A percentile compares a stretch with the other conserved stretches of the same genome.
Evolutionary conservation across 2,888 invertebrate species (phyloP).

Genomic region (Antheraea yamamai): DNA sequence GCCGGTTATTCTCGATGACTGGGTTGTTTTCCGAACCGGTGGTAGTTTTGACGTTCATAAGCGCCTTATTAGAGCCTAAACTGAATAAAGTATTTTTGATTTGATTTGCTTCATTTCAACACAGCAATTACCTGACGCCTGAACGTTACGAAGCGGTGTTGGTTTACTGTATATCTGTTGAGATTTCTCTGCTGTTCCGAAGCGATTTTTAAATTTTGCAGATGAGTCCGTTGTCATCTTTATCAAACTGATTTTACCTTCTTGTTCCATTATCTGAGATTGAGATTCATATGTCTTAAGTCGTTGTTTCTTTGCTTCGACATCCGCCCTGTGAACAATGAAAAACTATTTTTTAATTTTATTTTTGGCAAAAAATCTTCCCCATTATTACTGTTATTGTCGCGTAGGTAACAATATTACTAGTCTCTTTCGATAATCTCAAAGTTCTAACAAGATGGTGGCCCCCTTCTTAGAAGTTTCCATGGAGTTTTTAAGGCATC

Average conservation of each 20-base stretch:
- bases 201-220: not conserved
- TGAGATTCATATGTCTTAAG: not conserved
- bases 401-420: too few species aligned
- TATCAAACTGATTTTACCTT: not conserved
- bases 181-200: not conserved
- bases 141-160: not conserved
- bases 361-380: too few species aligned
- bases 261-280: not conserved
- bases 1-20: too few species aligned
- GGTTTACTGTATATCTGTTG: not conserved
- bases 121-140: conserved; percentile 2
- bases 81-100: too few species aligned
- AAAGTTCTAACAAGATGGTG: too few species aligned
- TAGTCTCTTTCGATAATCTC: too few species aligned
- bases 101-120: not conserved
- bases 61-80: too few species aligned
- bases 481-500: too few species aligned
- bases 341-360: not conserved
- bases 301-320: not conserved
- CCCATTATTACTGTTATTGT: too few species aligned
- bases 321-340: not conserved
- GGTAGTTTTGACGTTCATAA: too few species aligned
- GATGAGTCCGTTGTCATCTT: not conserved
- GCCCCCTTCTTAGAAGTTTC: too few species aligned
- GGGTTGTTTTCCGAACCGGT: too few species aligned